Evolutionary conservation across 2,113 vertebrate species (phyloP).

Genomic region (Verasper variegatus): DNA sequence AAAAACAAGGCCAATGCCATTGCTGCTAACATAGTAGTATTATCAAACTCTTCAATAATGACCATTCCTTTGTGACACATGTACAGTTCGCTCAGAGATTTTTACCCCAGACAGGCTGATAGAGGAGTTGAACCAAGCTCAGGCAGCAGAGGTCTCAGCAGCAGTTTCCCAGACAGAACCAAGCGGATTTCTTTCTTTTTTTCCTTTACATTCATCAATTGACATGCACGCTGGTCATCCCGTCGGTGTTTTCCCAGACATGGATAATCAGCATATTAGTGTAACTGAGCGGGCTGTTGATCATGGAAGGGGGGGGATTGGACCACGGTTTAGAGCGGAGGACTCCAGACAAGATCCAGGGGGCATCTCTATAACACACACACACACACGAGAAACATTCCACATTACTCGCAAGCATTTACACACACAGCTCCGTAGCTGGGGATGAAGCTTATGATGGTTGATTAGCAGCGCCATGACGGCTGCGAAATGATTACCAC

Average conservation of each 20-base stretch:
- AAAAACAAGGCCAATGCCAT: slow-evolving; percentile 62
- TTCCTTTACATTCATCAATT: slow-evolving; percentile 51
- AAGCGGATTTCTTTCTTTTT: slow-evolving; percentile 7
- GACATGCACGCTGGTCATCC: slow-evolving; percentile 41
- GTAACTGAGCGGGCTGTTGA: slow-evolving; percentile 68
- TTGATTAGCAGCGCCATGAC: slow-evolving; percentile 83
- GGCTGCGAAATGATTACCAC: slow-evolving; percentile 74
- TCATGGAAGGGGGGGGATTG: slow-evolving; percentile 54
- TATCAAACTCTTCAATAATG: slow-evolving; percentile 39
- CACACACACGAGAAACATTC: slow-evolving; percentile 57
- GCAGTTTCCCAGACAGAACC: slow-evolving; percentile 13
- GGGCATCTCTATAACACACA: slow-evolving; percentile 65
- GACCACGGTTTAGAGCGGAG: slow-evolving; percentile 31
- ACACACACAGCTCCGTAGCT: slow-evolving; percentile 55
- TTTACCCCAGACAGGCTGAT: slow-evolving; percentile 32
- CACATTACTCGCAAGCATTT: slow-evolving; percentile 39
- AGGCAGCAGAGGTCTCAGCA: slow-evolving; percentile 18
- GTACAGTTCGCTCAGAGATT: slow-evolving; percentile 31
- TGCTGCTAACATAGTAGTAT: slow-evolving; percentile 27
- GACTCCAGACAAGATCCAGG: slow-evolving; percentile 65
- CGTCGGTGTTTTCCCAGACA: slow-evolving; percentile 63
- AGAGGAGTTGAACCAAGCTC: slow-evolving; percentile 22
- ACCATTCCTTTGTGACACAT: slow-evolving; percentile 44
- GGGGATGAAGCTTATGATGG: slow-evolving; percentile 78
- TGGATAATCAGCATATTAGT: slow-evolving; percentile 68